phyloP scores from a whole-genome alignment of 92 coral and sea anemone genomes.

The Plumapathes pennacea region DNA sequence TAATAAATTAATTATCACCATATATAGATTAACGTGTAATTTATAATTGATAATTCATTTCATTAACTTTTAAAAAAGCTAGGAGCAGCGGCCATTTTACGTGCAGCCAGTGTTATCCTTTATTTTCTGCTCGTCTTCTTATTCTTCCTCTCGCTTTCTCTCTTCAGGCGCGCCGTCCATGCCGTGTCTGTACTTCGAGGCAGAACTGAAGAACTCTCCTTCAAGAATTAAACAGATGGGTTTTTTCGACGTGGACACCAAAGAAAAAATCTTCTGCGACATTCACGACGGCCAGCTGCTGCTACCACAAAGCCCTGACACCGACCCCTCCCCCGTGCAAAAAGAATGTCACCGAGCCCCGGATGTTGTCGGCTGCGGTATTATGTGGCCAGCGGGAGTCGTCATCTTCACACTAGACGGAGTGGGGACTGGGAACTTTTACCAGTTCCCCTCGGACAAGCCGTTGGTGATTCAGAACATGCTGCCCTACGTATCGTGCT shows the following conservation, averaged over 20 bases:
- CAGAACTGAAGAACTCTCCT: constrained; percentile 75
- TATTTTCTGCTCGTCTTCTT: no score
- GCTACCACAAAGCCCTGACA: constrained; percentile 69
- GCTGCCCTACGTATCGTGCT: constrained; percentile 78
- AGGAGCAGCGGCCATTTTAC: no score
- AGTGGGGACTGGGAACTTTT: constrained; percentile 74
- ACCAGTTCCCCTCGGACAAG: constrained; percentile 55
- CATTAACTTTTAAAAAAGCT: no score
- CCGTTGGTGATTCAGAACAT: constrained; percentile 53
- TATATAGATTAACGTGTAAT: no score
- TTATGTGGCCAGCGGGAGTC: constrained; percentile 83
- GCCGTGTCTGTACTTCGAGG: constrained; percentile 92
- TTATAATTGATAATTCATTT: no score
- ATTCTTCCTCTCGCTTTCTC: no score
- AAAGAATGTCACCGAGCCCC: constrained; percentile 75
- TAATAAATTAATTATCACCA: no score
- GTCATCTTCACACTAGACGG: constrained; percentile 94
- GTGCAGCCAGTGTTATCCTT: no score
- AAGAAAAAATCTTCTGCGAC: constrained; percentile 86
- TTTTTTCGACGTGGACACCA: constrained; percentile 55
- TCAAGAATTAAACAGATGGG: constrained; percentile 85
- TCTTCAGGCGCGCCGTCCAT: constrained; percentile 58
- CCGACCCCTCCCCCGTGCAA: constrained; percentile 47
- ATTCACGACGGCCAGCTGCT: constrained; percentile 72
- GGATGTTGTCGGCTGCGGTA: constrained; percentile 94